phyloP scores from a whole-genome alignment of 2,113 vertebrate species.

The Strix aluco region DNA sequence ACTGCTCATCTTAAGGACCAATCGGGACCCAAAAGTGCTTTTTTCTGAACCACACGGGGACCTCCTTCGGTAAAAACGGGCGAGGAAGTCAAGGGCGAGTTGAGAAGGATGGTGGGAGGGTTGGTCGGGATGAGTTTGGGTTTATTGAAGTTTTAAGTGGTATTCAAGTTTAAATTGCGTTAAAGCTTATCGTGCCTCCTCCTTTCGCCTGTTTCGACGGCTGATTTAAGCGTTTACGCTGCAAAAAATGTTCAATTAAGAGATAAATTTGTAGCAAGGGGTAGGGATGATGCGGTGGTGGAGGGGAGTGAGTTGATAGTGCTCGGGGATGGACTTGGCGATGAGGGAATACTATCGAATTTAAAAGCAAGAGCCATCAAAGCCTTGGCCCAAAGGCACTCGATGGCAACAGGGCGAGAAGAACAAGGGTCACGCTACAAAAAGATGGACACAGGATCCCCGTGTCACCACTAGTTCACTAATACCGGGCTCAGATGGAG shows the following conservation, averaged over 20 bases:
- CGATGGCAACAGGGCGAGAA: background rate
- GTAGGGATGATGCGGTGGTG: no score
- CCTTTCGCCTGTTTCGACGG: no score
- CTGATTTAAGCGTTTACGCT: no score
- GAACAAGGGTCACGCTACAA: background rate
- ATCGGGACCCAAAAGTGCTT: background rate
- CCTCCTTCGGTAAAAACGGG: background rate
- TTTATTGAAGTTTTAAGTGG: no score
- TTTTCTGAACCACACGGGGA: accelerated
- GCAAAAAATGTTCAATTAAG: no score
- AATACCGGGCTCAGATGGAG: no score
- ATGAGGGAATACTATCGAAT: background rate
- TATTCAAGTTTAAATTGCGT: no score
- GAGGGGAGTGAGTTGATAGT: no score
- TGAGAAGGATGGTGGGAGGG: background rate
- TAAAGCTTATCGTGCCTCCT: no score
- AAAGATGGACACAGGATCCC: background rate
- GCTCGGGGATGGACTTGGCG: no score
- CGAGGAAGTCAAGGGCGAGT: background rate
- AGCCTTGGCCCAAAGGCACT: background rate
- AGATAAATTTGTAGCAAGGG: no score
- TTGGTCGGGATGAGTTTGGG: background rate
- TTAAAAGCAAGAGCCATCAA: background rate
- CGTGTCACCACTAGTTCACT: background rate
- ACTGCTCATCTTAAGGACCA: no score